Evolutionary conservation across 2,797 vertebrate species (phyloP), one percentile per base, ranked within the genome.

Genomic region (Cyclura pinguis): DNA sequence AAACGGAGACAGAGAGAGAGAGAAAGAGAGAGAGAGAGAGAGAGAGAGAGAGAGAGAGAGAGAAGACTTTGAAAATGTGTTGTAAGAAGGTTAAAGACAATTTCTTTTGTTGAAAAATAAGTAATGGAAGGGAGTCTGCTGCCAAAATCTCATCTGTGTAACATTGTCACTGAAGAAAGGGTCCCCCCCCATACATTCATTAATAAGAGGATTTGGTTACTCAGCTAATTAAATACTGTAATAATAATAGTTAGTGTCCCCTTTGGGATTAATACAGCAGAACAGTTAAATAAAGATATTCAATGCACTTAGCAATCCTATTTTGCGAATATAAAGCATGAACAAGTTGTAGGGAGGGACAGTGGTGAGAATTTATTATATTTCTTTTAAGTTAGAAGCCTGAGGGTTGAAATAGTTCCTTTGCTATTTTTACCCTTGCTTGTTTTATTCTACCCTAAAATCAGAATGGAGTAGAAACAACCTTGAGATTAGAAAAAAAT

Each of bases 161-260:
- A 95, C 94, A 93, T 92, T 89, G 94, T 96, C 93, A 94, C 89
- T 91, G 94, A 95, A 96, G 90, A 95, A 95, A 94, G 91, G 94
- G 93, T 94, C 94, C 93, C 93, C 93, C 93, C 92, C 80, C 47
- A 78, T 94, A 93, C 95, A 93, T 96, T 96, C 9, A 52, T 84
- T 96, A 95, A 91, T 94, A 94, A 94, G 95, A 96, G 91, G 95
- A 97, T 97, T 97, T 97, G 94, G 95, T 96, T 96, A 96, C 95
- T 95, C 95, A 95, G 95, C 95, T 96, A 96, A 97, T 96, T 96
- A 96, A 95, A 96, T 94, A 91, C 94, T 95, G 93, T 92, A 96
- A 96, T 94, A 96, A 96, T 94, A 96, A 96, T 94, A 95, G 92
- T 91, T 95, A 95, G 94, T 92, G 90, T 96, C 96, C 95, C 96